Evolutionary conservation across 1,140 invertebrate species (phyloP).

Genomic region (Ruditapes philippinarum): DNA sequence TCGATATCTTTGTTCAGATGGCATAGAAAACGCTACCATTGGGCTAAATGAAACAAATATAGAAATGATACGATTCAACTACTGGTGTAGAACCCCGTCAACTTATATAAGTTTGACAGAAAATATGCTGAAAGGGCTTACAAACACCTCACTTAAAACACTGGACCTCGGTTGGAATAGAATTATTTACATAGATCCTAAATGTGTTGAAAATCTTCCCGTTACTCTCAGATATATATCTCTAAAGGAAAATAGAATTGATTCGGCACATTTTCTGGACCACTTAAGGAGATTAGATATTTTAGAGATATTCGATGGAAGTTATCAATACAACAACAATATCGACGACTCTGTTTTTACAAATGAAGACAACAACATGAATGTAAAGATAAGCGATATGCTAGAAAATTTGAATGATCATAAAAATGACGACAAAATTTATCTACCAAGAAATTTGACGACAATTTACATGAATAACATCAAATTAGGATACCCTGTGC

Average conservation of each 20-base stretch:
- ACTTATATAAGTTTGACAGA: background rate
- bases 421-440: too few relatives aligned
- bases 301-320: background rate
- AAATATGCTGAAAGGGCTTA: background rate
- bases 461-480: slow-evolving; percentile 41
- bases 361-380: too few relatives aligned
- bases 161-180: background rate
- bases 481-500: slow-evolving; percentile 21
- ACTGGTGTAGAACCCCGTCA: background rate
- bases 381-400: too few relatives aligned
- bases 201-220: background rate
- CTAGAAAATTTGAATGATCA: too few relatives aligned
- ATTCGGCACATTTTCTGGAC: background rate
- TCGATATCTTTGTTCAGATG: background rate
- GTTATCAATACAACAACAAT: background rate
- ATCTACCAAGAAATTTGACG: slow-evolving; percentile 6
- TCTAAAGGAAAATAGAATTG: background rate
- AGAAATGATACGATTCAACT: background rate
- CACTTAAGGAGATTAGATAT: background rate
- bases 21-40: slow-evolving; percentile 24
- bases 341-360: background rate
- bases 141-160: background rate
- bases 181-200: background rate
- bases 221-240: background rate
- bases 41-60: slow-evolving; percentile 40